phyloP scores from a whole-genome alignment of 2,888 invertebrate genomes.

The Labia minor region DNA sequence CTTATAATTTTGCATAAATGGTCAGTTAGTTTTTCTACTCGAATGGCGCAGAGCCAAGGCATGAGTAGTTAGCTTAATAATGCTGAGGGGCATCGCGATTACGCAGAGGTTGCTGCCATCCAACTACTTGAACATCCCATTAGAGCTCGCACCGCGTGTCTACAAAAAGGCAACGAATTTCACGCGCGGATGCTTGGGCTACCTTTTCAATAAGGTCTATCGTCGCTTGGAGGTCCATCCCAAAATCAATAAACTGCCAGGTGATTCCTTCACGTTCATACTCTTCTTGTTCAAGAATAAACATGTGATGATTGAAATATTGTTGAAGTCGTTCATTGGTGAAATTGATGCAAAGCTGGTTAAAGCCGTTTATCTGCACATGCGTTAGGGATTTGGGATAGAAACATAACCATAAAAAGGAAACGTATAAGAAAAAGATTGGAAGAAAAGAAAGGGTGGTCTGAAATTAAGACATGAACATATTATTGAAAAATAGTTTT shows the following conservation, averaged over 20 bases:
- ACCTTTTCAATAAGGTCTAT: constrained; percentile 93
- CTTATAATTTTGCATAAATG: background rate
- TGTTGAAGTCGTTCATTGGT: constrained; percentile 96
- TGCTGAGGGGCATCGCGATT: background rate
- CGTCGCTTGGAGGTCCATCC: constrained; percentile 91
- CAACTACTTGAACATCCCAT: background rate
- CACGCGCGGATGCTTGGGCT: constrained; percentile 31
- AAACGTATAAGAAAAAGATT: background rate
- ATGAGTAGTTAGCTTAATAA: background rate
- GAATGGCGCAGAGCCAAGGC: background rate
- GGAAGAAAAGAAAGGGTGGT: background rate
- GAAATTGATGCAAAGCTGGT: constrained; percentile 97
- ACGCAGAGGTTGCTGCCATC: background rate
- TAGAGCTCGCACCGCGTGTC: background rate
- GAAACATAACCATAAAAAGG: background rate
- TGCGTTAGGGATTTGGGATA: constrained; percentile 13
- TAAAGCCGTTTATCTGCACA: constrained; percentile 80
- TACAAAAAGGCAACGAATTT: constrained; percentile 13
- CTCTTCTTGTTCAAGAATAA: constrained; percentile 94
- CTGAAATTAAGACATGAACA: background rate
- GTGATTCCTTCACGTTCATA: constrained; percentile 89
- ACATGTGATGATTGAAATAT: constrained; percentile 98
- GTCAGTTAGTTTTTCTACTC: background rate
- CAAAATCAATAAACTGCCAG: constrained; percentile 95
- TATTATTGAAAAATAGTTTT: background rate